Conservation (phyloP, 2,113 vertebrate species). For the Callopanchax toddi region DNA sequence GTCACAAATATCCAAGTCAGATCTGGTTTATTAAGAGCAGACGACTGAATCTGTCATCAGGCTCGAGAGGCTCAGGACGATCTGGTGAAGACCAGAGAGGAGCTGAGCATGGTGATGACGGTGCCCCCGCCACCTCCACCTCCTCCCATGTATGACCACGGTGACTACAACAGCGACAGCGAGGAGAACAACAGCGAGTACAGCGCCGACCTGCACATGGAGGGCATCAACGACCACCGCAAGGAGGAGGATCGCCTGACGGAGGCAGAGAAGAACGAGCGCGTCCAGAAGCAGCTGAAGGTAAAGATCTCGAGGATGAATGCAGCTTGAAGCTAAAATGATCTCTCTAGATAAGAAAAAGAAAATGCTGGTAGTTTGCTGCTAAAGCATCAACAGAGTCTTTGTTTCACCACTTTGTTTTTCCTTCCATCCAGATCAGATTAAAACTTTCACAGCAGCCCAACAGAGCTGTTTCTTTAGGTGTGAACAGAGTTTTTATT, state of each 20-base stretch:
- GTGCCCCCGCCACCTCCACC: conserved; percentile 83
- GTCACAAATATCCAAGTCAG: not conserved
- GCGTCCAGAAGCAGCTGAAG: conserved; percentile 91
- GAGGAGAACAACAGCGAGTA: conserved; percentile 83
- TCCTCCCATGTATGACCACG: conserved; percentile 81
- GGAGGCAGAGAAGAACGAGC: conserved; percentile 93
- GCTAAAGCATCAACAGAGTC: too few species aligned
- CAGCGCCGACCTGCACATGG: conserved; percentile 88
- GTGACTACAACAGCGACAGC: conserved; percentile 84
- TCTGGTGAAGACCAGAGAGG: conserved; percentile 89
- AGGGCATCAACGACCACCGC: conserved; percentile 87
- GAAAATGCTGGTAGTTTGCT: too few species aligned
- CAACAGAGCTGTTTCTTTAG: not conserved
- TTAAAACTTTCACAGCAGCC: not conserved
- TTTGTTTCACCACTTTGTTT: too few species aligned
- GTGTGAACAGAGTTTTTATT: not conserved
- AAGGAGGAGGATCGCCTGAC: conserved; percentile 90
- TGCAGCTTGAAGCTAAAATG: not conserved
- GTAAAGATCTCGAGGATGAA: conserved; percentile 70
- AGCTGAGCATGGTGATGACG: conserved; percentile 87
- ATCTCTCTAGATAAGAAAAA: too few species aligned
- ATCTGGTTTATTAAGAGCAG: not conserved
- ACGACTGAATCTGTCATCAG: conserved; percentile 67
- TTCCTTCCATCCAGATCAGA: too few species aligned
- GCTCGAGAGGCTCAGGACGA: conserved; percentile 89